Evolutionary conservation across 2,888 invertebrate genomes (phyloP), one percentile per base, ranked within the genome.

Genomic region (Drosophila rellima): DNA sequence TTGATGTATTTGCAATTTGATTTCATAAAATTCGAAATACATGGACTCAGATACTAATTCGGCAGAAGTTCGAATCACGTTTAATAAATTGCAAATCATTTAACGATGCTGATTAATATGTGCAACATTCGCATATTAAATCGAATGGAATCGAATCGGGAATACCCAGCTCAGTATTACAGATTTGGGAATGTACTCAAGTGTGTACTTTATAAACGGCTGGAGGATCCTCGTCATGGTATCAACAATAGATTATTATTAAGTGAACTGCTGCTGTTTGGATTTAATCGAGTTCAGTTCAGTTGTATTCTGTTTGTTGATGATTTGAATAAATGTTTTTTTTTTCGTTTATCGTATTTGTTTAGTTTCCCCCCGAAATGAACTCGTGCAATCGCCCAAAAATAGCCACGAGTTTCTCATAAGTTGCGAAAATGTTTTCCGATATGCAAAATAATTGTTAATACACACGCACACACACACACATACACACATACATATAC

Each of bases 161-260:
- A 69, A 68, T 18, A 68, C 40, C 59, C 71, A 33, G 20, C 50
- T 4, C n/a, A 50, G 39, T 40, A 59, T 50, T 37, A 15, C 35
- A 39, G n/a, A 39, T 23, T 40, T 29, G 37, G 37, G 18, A 45
- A 45, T 56, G 56, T 44, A 56, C 45, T 35, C 13, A 33, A 35
- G 26, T 39, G 15, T 52, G 15, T 45, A 23, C 23, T 51, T n/a
- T 23, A 33, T 50, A 20, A 33, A 20, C 33, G 20, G 8, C 2
- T 31, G 17, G 29, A 35, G 39, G 5, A 56, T 31, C 20, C 66
- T 86, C 80, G 89, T 83, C 82, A 83, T 77, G 51, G 77, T 15
- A 65, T 60, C 78, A 81, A 65, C 50, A 71, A 82, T 88, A 82
- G 88, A 66, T 63, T 51, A 79, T 88, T 85, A 88, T 82, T 82